These are phyloP conservation scores for Sander lucioperca DNA, from an alignment of 2,113 vertebrate genomes.

Conservation along the genomic window DNA sequence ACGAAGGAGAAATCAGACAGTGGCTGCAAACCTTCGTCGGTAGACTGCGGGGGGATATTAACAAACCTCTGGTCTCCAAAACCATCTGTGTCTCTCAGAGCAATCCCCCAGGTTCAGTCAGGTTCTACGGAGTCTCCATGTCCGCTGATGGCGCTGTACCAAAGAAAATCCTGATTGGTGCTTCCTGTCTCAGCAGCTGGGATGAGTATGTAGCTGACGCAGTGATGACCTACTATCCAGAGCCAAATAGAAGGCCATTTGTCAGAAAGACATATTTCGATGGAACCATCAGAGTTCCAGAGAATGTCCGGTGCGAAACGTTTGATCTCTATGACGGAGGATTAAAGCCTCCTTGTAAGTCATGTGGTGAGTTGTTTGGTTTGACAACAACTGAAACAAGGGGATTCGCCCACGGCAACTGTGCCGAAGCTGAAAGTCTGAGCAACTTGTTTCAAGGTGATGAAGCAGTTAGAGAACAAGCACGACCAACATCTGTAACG, in stretches of 20 bases:
- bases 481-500: too few species aligned
- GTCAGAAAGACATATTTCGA: fast-evolving
- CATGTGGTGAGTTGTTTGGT: conserved; percentile 37
- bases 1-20: fast-evolving
- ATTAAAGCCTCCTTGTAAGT: fast-evolving
- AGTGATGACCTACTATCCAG: conserved; percentile 46
- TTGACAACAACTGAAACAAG: fast-evolving
- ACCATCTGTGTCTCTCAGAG: conserved; percentile 44
- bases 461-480: fast-evolving
- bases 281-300: conserved; percentile 37
- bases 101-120: fast-evolving
- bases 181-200: background rate
- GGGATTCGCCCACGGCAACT: background rate
- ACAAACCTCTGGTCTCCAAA: background rate
- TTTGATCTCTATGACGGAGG: fast-evolving
- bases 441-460: conserved; percentile 43
- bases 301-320: background rate
- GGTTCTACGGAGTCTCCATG: conserved; percentile 59
- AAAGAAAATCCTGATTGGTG: background rate
- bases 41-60: fast-evolving
- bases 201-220: conserved; percentile 41
- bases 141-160: fast-evolving
- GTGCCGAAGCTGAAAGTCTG: conserved; percentile 51
- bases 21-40: fast-evolving
- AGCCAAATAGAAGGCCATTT: fast-evolving